A percentile compares a stretch with the other conserved stretches of the same genome.
These are phyloP conservation scores for Neofelis nebulosa DNA, from an alignment of 2,113 vertebrate genomes.

Conservation along the genomic window DNA sequence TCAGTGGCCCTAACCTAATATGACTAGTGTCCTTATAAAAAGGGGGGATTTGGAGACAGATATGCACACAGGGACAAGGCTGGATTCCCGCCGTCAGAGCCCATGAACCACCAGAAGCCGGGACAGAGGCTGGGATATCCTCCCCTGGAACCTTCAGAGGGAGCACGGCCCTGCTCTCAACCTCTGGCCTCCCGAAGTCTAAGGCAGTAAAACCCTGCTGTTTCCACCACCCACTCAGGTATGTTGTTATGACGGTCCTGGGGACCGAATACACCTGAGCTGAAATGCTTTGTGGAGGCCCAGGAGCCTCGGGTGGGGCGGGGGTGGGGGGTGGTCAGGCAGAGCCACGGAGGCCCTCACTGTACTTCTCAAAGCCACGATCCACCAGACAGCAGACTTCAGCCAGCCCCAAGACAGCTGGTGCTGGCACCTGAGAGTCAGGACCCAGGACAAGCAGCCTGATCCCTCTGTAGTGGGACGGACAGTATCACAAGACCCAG, in stretches of 20 bases:
- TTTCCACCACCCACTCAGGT: rapidly evolving
- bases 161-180: no score
- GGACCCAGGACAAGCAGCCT: not conserved
- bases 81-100: not conserved
- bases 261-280: not conserved
- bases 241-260: rapidly evolving
- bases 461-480: no score
- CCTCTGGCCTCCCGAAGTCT: not conserved
- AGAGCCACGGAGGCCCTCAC: no score
- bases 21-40: not conserved
- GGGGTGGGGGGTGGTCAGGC: no score
- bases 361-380: not conserved
- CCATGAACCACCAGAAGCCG: not conserved
- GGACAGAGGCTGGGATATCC: not conserved
- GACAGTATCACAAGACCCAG: not conserved
- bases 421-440: rapidly evolving
- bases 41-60: not conserved
- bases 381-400: not conserved
- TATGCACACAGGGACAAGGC: not conserved
- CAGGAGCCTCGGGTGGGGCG: not conserved
- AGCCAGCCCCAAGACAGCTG: not conserved
- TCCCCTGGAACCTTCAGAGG: not conserved
- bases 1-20: not conserved
- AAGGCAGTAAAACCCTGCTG: not conserved
- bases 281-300: not conserved